Base-by-base conservation (phyloP, 2,888 invertebrate species). In the Diadegma fenestrale region DNA sequence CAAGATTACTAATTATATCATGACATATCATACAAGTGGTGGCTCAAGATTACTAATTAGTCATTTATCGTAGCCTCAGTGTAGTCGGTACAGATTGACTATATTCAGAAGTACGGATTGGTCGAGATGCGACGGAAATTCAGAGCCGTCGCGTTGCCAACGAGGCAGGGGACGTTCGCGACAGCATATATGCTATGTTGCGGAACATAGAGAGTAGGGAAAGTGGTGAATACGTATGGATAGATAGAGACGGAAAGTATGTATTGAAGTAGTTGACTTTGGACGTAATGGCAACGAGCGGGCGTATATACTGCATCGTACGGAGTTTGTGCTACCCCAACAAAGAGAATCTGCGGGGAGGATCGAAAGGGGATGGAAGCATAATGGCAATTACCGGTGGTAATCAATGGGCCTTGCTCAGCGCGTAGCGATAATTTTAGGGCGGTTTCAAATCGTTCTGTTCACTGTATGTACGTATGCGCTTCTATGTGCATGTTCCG, bases 401-500 rank as follows among this genome's bases (percentile, higher is more conserved):
- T 92, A 91, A 92, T 92, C 92, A 91, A 92, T 92, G 91, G 91
- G 88, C 88, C 88, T 88, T 87, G 89, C 88, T 89, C 88, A 83
- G 88, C 89, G 87, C 88, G 86, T 86, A 88, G 86, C 88, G 89
- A 92, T 92, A 92, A 92, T 92, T 92, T 92, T 87, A 91, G 91
- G 90, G 90, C 78, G 88, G 83, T 85, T 80, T 87, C 89, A 89
- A 91, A 87, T 87, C 82, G 82, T 64, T 58, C 73, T 26, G 12
- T 41, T 66, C 58, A 58, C 58, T 58, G 14, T 58, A 58, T 14
- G 58, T 58, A 58, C 26, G 26, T 58, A 26, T 58, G 10, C 2
- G 12, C 84, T 75, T 75, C 58, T 73, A 80, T 64, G 78, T 51
- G 54, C 61, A 64, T n/a, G 30, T 61, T 30, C 58, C 45, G 41